Percentiles rank a stretch among this genome's conserved stretches.
These are phyloP conservation scores for Danio aesculapii DNA, from an alignment of 2,797 vertebrate genomes.

Conservation along the genomic window DNA sequence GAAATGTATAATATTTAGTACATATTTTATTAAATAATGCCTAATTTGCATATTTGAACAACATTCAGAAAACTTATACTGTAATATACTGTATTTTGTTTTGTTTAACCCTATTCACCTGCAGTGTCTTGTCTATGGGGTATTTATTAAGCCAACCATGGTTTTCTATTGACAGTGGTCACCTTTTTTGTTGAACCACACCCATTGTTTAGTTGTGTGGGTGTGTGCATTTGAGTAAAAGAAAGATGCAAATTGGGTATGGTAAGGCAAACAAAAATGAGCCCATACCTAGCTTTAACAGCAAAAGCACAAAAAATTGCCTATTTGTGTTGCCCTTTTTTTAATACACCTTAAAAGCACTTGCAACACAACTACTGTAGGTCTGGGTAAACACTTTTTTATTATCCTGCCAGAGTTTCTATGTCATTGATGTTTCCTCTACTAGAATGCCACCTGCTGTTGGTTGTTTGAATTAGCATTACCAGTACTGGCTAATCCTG, in stretches of 20 bases:
- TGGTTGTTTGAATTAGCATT: background rate
- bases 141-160: background rate
- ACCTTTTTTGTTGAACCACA: background rate
- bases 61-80: too few species aligned
- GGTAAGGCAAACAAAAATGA: background rate
- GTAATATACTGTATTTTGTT: too few species aligned
- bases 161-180: background rate
- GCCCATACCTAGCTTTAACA: background rate
- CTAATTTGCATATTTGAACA: too few species aligned
- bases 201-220: background rate
- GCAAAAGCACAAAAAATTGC: background rate
- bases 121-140: background rate
- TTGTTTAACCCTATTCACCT: too few species aligned
- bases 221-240: background rate
- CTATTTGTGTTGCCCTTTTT: background rate
- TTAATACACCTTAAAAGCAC: background rate
- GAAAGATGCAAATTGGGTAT: constrained; percentile 13
- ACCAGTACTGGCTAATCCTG: constrained; percentile 68
- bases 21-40: too few species aligned
- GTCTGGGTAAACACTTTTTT: background rate
- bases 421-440: background rate
- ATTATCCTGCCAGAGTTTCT: background rate
- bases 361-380: background rate
- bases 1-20: too few species aligned
- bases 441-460: constrained; percentile 18